These are phyloP conservation scores for Enoplolaimus lenunculus DNA, from an alignment of 2,888 invertebrate genomes.

Conservation along the genomic window DNA sequence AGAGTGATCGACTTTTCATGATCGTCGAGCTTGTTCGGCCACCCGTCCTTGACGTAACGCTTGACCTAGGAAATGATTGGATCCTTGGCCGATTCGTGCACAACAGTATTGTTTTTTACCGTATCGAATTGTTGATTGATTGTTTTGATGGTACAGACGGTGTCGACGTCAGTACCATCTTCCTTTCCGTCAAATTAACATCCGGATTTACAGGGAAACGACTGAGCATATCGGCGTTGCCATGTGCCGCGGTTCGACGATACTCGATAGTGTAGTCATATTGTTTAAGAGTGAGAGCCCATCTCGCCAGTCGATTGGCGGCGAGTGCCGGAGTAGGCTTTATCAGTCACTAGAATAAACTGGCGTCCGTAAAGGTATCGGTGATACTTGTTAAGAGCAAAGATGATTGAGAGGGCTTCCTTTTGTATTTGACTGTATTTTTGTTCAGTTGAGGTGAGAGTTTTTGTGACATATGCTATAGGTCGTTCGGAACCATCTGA, in stretches of 20 bases:
- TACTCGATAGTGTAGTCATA: conserved; percentile 9
- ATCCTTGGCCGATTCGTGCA: no score
- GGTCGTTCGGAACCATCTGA: neutral
- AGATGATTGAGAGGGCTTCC: conserved; percentile 2
- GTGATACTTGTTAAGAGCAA: conserved; percentile 29
- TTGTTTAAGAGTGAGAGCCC: conserved; percentile 13
- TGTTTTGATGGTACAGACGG: no score
- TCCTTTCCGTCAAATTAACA: no score
- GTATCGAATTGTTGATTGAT: no score
- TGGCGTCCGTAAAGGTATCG: conserved; percentile 30
- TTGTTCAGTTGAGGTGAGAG: neutral
- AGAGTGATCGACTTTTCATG: no score
- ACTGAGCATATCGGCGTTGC: neutral
- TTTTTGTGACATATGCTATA: neutral
- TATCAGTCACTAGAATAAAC: conserved; percentile 30
- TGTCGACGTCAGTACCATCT: no score
- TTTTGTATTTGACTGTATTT: conserved; percentile 8
- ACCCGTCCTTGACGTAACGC: no score
- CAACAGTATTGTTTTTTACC: no score
- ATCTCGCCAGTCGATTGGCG: no score
- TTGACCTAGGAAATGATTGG: no score
- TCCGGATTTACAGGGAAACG: conserved; percentile 16
- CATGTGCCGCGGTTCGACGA: neutral
- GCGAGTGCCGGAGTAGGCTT: conserved; percentile 26
- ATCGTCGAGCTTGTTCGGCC: no score